phyloP scores from a whole-genome alignment of 37 sponge, comb jelly and placozoan species.

The Mnemiopsis leidyi region DNA sequence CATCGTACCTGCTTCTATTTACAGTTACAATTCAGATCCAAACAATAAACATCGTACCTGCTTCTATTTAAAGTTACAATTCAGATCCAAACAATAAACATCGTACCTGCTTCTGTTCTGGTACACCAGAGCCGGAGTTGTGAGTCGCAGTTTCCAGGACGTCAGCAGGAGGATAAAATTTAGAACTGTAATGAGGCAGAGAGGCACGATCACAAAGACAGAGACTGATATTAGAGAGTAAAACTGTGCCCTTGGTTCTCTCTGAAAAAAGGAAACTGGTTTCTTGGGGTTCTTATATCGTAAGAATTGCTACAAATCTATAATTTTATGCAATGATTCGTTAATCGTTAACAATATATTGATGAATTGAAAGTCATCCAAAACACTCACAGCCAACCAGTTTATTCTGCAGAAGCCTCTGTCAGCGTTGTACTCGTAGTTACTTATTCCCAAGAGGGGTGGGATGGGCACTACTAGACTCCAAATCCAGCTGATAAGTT shows the following conservation, averaged over 20 bases:
- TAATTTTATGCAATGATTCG: neutral
- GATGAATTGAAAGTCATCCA: too few relatives aligned
- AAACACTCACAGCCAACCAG: neutral
- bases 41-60: too few relatives aligned
- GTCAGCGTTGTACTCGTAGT: conserved; percentile 51
- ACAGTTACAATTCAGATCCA: too few relatives aligned
- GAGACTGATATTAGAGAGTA: conserved; percentile 30
- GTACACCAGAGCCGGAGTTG: neutral
- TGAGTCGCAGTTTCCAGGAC: conserved; percentile 13
- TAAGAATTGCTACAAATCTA: too few relatives aligned
- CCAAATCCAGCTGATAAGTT: conserved; percentile 65
- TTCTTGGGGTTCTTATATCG: too few relatives aligned
- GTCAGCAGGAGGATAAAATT: conserved; percentile 56
- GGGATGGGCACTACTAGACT: conserved; percentile 53
- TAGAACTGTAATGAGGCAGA: conserved; percentile 55
- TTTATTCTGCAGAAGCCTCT: conserved; percentile 39
- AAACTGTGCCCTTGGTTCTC: neutral
- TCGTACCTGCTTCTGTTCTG: neutral
- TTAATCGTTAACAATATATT: too few relatives aligned
- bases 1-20: too few relatives aligned
- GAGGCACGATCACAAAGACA: conserved; percentile 34
- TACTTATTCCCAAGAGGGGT: conserved; percentile 47
- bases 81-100: neutral
- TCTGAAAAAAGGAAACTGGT: too few relatives aligned
- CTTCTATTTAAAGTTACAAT: too few relatives aligned